Evolutionary conservation across 64 coral and sea anemone genomes (phyloP).

Genomic region (Dendrophyllia cribrosa): DNA sequence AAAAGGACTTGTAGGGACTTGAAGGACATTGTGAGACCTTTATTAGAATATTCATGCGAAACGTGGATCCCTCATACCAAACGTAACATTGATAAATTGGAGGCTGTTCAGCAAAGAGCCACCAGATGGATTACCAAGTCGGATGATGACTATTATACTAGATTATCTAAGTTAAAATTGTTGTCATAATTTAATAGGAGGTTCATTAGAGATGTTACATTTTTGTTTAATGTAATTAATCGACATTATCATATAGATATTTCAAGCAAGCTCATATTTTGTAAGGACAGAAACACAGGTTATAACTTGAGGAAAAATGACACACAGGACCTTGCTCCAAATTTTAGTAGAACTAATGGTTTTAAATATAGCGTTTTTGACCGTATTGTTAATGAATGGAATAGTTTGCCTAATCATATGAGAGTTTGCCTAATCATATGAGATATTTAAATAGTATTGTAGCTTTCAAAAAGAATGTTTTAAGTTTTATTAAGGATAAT

Average conservation of each 20-base stretch:
- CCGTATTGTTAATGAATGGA: conserved; percentile 10
- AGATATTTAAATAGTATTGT: neutral
- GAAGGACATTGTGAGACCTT: conserved; percentile 16
- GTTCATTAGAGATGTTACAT: neutral
- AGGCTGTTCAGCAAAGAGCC: conserved; percentile 31
- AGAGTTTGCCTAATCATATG: neutral
- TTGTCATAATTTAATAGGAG: conserved; percentile 21
- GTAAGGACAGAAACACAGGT: neutral
- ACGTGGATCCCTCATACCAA: neutral
- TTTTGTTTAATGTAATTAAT: conserved; percentile 27
- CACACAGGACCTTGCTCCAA: too few relatives aligned
- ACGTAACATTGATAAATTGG: too few relatives aligned
- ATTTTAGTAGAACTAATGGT: neutral
- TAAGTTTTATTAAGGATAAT: neutral
- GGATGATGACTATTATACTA: conserved; percentile 47
- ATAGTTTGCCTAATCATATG: neutral
- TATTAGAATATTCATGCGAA: conserved; percentile 10
- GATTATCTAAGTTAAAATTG: conserved; percentile 11
- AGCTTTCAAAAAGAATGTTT: neutral
- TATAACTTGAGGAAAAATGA: neutral
- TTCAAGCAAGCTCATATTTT: neutral
- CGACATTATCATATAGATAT: neutral
- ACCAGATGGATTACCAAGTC: conserved; percentile 50
- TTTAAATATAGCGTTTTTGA: neutral
- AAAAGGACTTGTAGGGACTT: conserved; percentile 39